Base-by-base conservation (phyloP, 2,113 vertebrate genomes). In the Nothocercus julius region DNA sequence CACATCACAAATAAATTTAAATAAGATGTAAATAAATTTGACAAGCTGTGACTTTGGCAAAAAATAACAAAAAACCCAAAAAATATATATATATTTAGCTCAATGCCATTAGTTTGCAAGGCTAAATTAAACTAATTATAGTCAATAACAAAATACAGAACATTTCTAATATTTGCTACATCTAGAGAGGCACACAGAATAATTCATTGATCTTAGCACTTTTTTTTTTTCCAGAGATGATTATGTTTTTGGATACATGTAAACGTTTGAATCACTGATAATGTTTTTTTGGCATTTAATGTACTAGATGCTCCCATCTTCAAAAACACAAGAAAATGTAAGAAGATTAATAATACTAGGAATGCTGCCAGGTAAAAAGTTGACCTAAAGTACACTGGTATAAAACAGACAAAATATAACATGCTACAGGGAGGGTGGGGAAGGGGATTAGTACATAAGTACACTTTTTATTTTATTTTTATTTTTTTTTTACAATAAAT, bases 401-500 rank as follows among this genome's bases (percentile, higher is more conserved):
- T 97, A 98, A 98, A 98, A 97, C 97, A 98, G 96, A 96, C 92
- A 96, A 95, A 98, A 98, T 96, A 98, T 98, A 99, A 98, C 98
- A 99, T 99, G 99, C 99, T 99, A 99, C 96, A 90, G 98, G 98
- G 95, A 49, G 16, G 88, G 54, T 2, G 44, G 62, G 72, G 95
- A 94, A 93, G 96, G 96, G 98, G 98, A 99, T 99, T 99, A 99
- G 99, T 99, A 99, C 98, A 99, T 99, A 99, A 99, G 99, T 99
- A 99, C 98, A 99, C 98, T 98, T 98, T 98, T 98, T 98, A 90
- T 95, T 97, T 98, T 98, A 98, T 96, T 97, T 98, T 98, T 98
- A 49, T 89, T 80, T 98, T 98, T 99, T 98, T 98, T 99, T 98
- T 98, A 99, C 98, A 99, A 99, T 99, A 99, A 99, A 99, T 99